Conservation (phyloP, 2,797 vertebrate genomes). For the Anguilla marmorata region DNA sequence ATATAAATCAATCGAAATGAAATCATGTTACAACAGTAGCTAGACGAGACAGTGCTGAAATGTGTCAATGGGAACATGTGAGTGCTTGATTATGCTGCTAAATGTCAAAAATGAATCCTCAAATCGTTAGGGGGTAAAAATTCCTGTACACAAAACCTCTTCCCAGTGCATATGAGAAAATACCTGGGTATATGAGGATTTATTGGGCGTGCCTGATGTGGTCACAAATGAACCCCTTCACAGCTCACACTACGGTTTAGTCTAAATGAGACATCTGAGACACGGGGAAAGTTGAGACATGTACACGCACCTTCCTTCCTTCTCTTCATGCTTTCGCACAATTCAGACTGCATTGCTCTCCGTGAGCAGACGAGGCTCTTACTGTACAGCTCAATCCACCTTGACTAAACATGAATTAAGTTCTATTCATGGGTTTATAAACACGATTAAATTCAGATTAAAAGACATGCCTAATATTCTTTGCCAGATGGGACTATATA, state of each 20-base stretch:
- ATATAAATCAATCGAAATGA: background rate
- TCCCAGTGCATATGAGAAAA: background rate
- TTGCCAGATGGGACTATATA: background rate
- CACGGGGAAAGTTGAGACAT: background rate
- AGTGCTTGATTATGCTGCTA: background rate
- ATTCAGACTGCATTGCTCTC: background rate
- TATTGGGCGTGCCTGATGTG: background rate
- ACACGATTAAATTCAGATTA: conserved; percentile 15
- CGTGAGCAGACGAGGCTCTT: background rate
- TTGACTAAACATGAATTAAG: background rate
- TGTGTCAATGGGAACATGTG: background rate
- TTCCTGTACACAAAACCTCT: background rate
- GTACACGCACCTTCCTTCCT: background rate
- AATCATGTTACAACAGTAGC: background rate
- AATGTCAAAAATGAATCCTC: background rate
- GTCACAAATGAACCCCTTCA: background rate
- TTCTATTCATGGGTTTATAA: conserved; percentile 22
- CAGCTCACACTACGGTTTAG: background rate
- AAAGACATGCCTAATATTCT: background rate
- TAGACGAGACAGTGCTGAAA: background rate
- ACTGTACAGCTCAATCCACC: background rate
- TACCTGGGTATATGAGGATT: background rate
- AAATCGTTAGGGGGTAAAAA: background rate
- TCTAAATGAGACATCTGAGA: background rate
- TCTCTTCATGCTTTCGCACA: background rate